These are phyloP conservation scores for Triplophysa tibetana DNA, from an alignment of 2,113 vertebrate species.

Conservation along the genomic window DNA sequence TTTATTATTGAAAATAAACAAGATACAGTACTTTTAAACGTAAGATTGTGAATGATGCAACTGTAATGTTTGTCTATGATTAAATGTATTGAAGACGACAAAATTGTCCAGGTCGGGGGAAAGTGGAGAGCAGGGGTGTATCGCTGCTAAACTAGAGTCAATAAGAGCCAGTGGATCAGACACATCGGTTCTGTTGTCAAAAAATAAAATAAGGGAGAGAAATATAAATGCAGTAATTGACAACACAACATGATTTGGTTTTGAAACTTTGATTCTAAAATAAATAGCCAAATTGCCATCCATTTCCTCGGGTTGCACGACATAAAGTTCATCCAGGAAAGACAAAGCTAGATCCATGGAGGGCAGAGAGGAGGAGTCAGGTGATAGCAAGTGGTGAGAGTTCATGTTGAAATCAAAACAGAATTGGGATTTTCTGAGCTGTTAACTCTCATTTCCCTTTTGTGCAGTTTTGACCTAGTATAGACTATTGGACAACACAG, in stretches of 20 bases:
- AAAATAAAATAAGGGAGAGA: background rate
- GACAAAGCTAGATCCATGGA: slow-evolving; percentile 41
- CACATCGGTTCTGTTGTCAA: slow-evolving; percentile 30
- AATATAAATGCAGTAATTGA: background rate
- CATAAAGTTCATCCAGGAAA: slow-evolving; percentile 45
- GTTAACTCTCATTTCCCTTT: background rate
- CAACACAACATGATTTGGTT: too few species aligned
- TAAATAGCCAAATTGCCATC: background rate
- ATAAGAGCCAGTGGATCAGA: slow-evolving; percentile 44
- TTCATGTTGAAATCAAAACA: background rate
- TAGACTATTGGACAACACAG: background rate
- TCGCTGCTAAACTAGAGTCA: slow-evolving; percentile 34
- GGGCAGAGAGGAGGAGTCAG: slow-evolving; percentile 22
- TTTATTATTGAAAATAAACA: too few species aligned
- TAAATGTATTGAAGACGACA: background rate
- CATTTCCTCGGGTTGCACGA: slow-evolving; percentile 25
- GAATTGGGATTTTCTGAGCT: background rate
- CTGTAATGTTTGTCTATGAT: too few species aligned
- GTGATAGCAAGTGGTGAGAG: background rate
- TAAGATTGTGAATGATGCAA: too few species aligned
- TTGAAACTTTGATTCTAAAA: background rate
- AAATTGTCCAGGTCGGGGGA: slow-evolving; percentile 40
- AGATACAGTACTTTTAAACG: too few species aligned
- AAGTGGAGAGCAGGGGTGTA: background rate
- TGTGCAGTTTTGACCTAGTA: background rate